A percentile compares a stretch with the other conserved stretches of the same genome.
Evolutionary conservation across 1,140 invertebrate genomes (phyloP).

Genomic region (Megathymus violae): DNA sequence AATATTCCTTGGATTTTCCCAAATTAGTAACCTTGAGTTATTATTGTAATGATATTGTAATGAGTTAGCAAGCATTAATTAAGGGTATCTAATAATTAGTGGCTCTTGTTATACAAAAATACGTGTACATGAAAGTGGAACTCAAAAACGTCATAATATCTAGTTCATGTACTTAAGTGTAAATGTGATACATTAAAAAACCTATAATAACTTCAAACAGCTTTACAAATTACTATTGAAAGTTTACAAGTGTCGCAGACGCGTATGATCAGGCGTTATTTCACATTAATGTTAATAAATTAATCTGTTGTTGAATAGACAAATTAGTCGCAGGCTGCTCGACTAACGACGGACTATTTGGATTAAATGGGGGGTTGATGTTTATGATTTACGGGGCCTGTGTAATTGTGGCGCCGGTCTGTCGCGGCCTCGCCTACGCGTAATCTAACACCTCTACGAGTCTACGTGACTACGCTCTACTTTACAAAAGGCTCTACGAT

Average conservation of each 20-base stretch:
- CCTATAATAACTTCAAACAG: neutral
- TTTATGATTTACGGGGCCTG: conserved; percentile 82
- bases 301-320: conserved; percentile 79
- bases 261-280: conserved; percentile 60
- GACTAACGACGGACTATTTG: conserved; percentile 82
- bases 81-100: too few relatives aligned
- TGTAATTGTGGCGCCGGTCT: conserved; percentile 77
- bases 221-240: conserved; percentile 22
- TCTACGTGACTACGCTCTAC: conserved; percentile 7
- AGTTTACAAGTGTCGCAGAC: conserved; percentile 3
- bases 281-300: conserved; percentile 83
- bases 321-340: conserved; percentile 82
- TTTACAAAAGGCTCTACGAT: neutral
- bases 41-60: too few relatives aligned
- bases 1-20: too few relatives aligned
- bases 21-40: too few relatives aligned
- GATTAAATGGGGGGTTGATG: conserved; percentile 82
- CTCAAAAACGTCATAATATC: too few relatives aligned
- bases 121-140: too few relatives aligned
- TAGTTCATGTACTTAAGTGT: neutral
- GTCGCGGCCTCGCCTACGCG: conserved; percentile 52
- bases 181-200: neutral
- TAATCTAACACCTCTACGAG: conserved; percentile 32
- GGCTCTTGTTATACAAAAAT: neutral
- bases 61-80: too few relatives aligned